These are phyloP conservation scores for Drosophila aldrichi DNA, from an alignment of 2,888 invertebrate species.

Conservation along the genomic window DNA sequence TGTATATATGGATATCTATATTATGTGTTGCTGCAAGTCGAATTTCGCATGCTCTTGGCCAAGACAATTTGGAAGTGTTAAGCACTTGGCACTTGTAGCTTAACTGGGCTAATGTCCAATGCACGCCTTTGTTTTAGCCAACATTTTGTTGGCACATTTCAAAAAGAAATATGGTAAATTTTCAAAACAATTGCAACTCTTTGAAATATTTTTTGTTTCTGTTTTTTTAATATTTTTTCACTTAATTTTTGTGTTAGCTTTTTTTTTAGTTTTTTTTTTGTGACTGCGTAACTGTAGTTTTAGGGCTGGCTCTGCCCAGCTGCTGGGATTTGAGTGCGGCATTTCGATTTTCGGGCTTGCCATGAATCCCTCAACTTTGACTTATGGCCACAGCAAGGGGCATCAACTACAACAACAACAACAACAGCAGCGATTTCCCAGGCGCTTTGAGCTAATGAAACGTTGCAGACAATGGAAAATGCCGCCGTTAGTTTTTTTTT, in stretches of 20 bases:
- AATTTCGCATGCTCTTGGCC: conserved; percentile 35
- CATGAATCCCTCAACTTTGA: conserved; percentile 60
- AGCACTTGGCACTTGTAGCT: conserved; percentile 9
- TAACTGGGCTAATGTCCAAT: conserved; percentile 41
- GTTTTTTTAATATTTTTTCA: conserved; percentile 1
- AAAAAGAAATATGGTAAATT: neutral
- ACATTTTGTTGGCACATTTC: conserved; percentile 10
- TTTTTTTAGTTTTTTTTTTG: conserved; percentile 3
- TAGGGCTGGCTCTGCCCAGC: conserved; percentile 25
- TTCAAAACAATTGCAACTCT: conserved; percentile 36
- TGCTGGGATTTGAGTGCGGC: conserved; percentile 35
- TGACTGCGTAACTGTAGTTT: conserved; percentile 44
- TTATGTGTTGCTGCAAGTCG: neutral
- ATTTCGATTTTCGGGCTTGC: conserved; percentile 47
- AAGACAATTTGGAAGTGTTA: conserved; percentile 1
- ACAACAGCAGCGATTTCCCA: conserved; percentile 43
- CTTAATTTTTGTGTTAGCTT: neutral
- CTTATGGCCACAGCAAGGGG: conserved; percentile 49
- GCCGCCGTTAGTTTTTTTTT: conserved; percentile 37
- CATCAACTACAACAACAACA: conserved; percentile 13
- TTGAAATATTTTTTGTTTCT: conserved; percentile 10
- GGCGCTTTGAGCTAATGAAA: conserved; percentile 58
- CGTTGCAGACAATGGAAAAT: conserved; percentile 61
- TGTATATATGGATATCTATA: neutral
- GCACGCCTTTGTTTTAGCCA: conserved; percentile 18